Evolutionary conservation across 1,140 invertebrate species (phyloP), one percentile per base, ranked within the genome.

Genomic region (Zaprionus africanus): DNA sequence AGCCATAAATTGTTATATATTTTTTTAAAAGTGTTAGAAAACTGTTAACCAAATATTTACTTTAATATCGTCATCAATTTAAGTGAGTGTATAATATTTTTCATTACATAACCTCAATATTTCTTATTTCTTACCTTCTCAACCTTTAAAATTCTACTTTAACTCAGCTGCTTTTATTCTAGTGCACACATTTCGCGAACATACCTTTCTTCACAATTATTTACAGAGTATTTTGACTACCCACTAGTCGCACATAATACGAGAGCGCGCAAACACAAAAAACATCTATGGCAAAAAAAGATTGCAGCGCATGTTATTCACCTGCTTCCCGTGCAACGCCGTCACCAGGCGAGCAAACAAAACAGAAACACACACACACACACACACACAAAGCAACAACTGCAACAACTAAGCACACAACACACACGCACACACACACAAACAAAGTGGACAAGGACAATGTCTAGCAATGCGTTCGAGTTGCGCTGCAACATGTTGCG

Each of bases 401-500:
- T 66, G 68, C 43, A 67, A 74, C 38, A 22, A 53, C 28, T 54
- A 76, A 76, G 46, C 76, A 82, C 81, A 76, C 66, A 72, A 68
- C 15, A 28, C n/a, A 57, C 19, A 22, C 49, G 22, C 22, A 72
- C 56, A 68, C 19, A 28, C n/a, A 57, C 19, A 22, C 49, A 64
- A 36, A 9, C 78, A 58, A 49, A 24, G 60, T 51, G 69, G 31
- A 34, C 64, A 81, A 82, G 75, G 82, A 82, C 76, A 76, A 72
- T 74, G 62, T 57, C 56, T 77, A 72, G 67, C 79, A 17, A 62
- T 69, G 63, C 7, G 41, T 5, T 75, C 36, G n/a, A 58, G 77
- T 83, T 75, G 60, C n/a, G 26, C 5, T 69, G 31, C 34, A 88
- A 81, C 84, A 68, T 78, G 84, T 78, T 81, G 81, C 12, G 1